Percentiles rank a stretch among this genome's conserved stretches.
These are phyloP conservation scores for Strix aluco DNA, from an alignment of 2,113 vertebrate species.

Conservation along the genomic window DNA sequence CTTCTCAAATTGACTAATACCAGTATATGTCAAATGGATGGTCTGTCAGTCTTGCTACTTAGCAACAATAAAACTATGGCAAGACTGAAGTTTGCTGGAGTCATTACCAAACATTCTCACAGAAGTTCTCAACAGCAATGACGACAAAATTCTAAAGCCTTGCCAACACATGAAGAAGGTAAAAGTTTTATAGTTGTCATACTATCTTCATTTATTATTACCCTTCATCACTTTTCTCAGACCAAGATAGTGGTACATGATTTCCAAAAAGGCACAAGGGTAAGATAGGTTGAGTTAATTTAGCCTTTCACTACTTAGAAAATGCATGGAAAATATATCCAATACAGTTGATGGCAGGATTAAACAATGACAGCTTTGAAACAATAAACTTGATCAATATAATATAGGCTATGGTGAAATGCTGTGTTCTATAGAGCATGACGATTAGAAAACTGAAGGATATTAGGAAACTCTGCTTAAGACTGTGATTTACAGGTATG, in stretches of 20 bases:
- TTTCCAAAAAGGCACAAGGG: neutral
- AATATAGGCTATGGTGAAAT: neutral
- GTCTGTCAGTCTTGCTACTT: neutral
- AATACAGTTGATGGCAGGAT: neutral
- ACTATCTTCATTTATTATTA: neutral
- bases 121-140: neutral
- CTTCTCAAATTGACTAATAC: conserved; percentile 36
- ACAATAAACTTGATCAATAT: neutral
- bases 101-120: neutral
- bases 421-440: neutral
- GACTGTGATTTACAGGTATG: neutral
- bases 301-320: neutral
- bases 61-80: neutral
- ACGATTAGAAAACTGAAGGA: neutral
- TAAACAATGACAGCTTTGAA: neutral
- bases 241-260: neutral
- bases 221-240: rapidly evolving
- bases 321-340: neutral
- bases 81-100: neutral
- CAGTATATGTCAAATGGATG: neutral
- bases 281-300: neutral
- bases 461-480: neutral
- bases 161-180: neutral
- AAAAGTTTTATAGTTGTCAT: neutral
- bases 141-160: neutral